Evolutionary conservation across 2,888 invertebrate genomes (phyloP), one percentile per base, ranked within the genome.

Genomic region (Monoplex corrugatus): DNA sequence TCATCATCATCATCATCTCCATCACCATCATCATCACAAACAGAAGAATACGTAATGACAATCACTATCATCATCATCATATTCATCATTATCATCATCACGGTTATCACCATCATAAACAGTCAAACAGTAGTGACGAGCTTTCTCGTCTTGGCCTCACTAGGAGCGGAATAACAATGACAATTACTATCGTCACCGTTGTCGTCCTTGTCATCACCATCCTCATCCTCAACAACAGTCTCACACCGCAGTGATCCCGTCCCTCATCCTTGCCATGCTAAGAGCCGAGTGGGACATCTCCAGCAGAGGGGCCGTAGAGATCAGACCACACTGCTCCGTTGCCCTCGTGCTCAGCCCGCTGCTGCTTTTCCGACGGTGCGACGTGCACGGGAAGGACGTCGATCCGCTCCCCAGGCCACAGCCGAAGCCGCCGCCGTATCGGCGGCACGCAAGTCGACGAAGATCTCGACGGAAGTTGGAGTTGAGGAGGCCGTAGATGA

Each of bases 401-500:
- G n/a, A 23, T 1, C 63, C 63, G n/a, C 63, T n/a, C 28, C n/a
- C 68, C 68, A n/a, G n/a, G 28, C 75, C 16, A 8, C 35, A 75
- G 38, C 75, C 75, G 38, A 35, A 35, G 10, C 75, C 75, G 8
- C 75, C 38, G 88, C 40, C 35, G 57, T 28, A 23, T 13, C n/a
- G 23, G 13, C 23, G 40, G 19, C 72, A 75, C 89, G 91, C 28
- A 5, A 91, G 50, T 50, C 86, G 84, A 40, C 88, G 43, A 5
- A 92, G 78, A 43, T 91, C 92, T 10, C 88, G 84, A 68, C 89
- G 87, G 75, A 92, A 93, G 89, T 93, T 94, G 13, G 93, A 89
- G 90, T 94, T 94, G 72, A 94, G 92, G 92, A 93, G 92, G 3
- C 94, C 94, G 87, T 94, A 94, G 43, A 94, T 92, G 75, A 94